Conservation (phyloP, 2,888 invertebrate species). For the Pollenia labialis region DNA sequence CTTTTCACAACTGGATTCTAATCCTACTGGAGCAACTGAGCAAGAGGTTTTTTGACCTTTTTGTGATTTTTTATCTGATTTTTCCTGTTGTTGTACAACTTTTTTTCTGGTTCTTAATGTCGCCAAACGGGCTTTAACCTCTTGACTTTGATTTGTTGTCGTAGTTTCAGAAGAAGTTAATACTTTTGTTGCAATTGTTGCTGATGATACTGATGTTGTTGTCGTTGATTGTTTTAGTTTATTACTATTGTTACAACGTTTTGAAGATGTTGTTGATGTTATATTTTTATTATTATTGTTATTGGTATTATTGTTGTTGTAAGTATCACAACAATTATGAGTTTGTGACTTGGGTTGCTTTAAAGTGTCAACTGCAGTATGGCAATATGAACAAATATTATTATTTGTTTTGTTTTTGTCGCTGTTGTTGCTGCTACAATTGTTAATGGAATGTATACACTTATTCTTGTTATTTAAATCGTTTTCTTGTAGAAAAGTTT, state of each 20-base stretch:
- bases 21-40: neutral
- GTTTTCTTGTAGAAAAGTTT: slow-evolving; percentile 59
- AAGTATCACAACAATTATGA: slow-evolving; percentile 12
- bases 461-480: slow-evolving; percentile 55
- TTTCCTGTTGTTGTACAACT: slow-evolving; percentile 37
- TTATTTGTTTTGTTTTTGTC: slow-evolving; percentile 33
- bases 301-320: neutral
- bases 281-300: slow-evolving; percentile 38
- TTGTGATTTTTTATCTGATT: slow-evolving; percentile 34
- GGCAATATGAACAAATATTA: slow-evolving; percentile 35
- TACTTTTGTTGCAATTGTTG: slow-evolving; percentile 46
- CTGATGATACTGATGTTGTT: slow-evolving; percentile 7
- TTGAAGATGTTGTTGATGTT: slow-evolving; percentile 22
- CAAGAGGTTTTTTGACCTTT: slow-evolving; percentile 23
- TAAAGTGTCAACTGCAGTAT: slow-evolving; percentile 67
- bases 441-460: slow-evolving; percentile 61
- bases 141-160: slow-evolving; percentile 64
- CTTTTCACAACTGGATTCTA: neutral
- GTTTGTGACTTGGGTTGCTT: slow-evolving; percentile 65
- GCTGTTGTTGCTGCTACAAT: slow-evolving; percentile 30
- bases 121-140: slow-evolving; percentile 72
- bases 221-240: slow-evolving; percentile 45
- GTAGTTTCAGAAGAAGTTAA: slow-evolving; percentile 38
- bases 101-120: slow-evolving; percentile 66
- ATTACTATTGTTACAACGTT: slow-evolving; percentile 47